Base-by-base conservation (phyloP, 1,140 invertebrate species). In the Cotesia glomerata region DNA sequence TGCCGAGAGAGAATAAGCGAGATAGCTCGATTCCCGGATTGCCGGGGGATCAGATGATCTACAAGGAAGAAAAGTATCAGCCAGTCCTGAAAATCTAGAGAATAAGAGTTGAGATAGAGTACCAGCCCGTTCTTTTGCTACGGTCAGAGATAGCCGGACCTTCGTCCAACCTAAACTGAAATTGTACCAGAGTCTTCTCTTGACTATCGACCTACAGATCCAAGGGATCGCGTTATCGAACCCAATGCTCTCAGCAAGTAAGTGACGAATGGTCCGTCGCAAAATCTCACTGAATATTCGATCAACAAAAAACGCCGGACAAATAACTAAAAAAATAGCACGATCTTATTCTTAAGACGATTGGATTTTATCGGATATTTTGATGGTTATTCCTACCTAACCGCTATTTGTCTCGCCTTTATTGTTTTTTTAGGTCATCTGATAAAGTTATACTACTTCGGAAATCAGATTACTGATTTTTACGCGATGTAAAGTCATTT, bases 221-320 rank as follows among this genome's bases (percentile, higher is more conserved):
- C 26, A 58, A 77, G 63, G 59, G 45, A 61, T 65, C 58, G 74
- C 80, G 81, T 86, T 87, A 87, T 87, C 85, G 82, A 80, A 78
- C 77, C 79, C 74, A 81, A 82, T 75, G 80, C 83, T 87, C 82
- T 86, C 85, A 83, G 80, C 85, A 80, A 85, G 79, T 84, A 80
- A 82, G 84, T 87, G 85, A 87, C 86, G 86, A 86, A 87, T 87
- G 84, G 81, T 79, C 73, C 78, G 79, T 81, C 34, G 39, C 32
- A 0, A 36, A 45, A 39, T 36, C 52, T 54, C 51, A 58, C 62
- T 68, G 79, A 83, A 85, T 84, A 86, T 82, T 82, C 78, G 80
- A 86, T 81, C 79, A 80, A 79, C 79, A 77, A 75, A 78, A 79
- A 78, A 45, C 39, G 11, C 7, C 8, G 11, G 52, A 54, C 13